These are phyloP conservation scores for Leptothorax acervorum DNA, from an alignment of 2,888 invertebrate species.

Conservation along the genomic window DNA sequence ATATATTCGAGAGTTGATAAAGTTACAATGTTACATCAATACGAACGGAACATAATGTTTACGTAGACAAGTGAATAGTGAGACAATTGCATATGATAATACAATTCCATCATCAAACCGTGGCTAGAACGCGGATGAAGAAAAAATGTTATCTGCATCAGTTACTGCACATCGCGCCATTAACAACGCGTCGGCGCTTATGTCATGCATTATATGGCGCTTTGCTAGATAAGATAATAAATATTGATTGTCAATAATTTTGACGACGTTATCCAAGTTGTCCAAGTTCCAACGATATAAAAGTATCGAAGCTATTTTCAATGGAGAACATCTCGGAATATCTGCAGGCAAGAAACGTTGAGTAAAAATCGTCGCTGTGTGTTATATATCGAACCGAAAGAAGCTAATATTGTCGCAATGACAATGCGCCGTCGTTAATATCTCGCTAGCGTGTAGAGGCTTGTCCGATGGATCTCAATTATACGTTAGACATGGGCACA, in stretches of 20 bases:
- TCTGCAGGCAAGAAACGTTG: neutral
- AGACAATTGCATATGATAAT: slow-evolving; percentile 26
- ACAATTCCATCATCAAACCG: slow-evolving; percentile 1
- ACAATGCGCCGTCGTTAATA: slow-evolving; percentile 32
- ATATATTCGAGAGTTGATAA: slow-evolving; percentile 20
- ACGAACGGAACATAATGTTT: neutral
- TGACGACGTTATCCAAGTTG: neutral
- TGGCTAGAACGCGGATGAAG: slow-evolving; percentile 21
- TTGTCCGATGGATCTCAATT: slow-evolving; percentile 18
- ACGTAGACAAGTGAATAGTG: neutral
- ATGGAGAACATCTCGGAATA: neutral
- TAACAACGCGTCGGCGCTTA: slow-evolving; percentile 9
- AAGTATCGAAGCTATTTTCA: neutral
- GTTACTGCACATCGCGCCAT: slow-evolving; percentile 1
- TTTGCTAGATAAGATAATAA: neutral
- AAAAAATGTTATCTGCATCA: slow-evolving; percentile 31
- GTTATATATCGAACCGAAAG: slow-evolving; percentile 11
- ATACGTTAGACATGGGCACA: slow-evolving; percentile 25
- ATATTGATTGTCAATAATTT: slow-evolving; percentile 13
- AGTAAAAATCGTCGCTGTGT: neutral
- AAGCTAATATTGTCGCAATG: slow-evolving; percentile 33
- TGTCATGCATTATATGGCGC: neutral
- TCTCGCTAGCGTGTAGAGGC: slow-evolving; percentile 30
- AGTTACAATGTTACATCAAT: neutral
- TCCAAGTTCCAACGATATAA: neutral